Conservation (phyloP, 2,888 invertebrate species). For the Ectemnius lituratus region DNA sequence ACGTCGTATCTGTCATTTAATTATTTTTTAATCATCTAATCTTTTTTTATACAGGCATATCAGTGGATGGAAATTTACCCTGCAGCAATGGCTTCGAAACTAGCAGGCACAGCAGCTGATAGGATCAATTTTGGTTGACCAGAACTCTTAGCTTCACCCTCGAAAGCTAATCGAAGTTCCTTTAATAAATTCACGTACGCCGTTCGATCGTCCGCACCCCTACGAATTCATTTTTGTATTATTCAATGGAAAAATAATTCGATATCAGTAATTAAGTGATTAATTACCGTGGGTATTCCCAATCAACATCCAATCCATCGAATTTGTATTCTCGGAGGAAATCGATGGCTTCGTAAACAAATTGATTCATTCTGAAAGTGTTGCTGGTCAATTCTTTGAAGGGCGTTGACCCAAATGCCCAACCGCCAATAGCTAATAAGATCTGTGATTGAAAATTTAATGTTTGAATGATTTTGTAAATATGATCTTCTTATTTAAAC, state of each 20-base stretch:
- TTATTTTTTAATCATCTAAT: conserved; percentile 1
- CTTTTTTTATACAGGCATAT: not conserved
- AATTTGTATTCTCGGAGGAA: conserved; percentile 94
- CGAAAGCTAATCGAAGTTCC: conserved; percentile 93
- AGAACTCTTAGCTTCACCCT: conserved; percentile 93
- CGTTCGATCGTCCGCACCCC: conserved; percentile 91
- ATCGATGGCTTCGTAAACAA: conserved; percentile 96
- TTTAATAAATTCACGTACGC: conserved; percentile 91
- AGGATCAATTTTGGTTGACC: conserved; percentile 88
- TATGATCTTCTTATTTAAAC: too few relatives aligned
- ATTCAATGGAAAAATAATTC: not conserved
- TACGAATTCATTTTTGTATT: conserved; percentile 62
- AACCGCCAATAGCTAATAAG: conserved; percentile 93
- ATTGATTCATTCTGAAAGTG: conserved; percentile 95
- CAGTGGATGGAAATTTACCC: conserved; percentile 79
- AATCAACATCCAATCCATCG: conserved; percentile 95
- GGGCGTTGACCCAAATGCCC: conserved; percentile 97
- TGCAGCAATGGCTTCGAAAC: conserved; percentile 95
- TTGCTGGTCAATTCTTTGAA: conserved; percentile 95
- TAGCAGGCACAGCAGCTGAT: conserved; percentile 95
- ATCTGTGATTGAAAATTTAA: conserved; percentile 79
- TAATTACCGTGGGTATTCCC: conserved; percentile 91
- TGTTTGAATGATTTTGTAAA: too few relatives aligned
- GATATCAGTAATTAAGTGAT: not conserved
- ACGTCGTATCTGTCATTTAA: conserved; percentile 85